phyloP scores from a whole-genome alignment of 2,888 invertebrate genomes.

The Lithophane ornitopus region DNA sequence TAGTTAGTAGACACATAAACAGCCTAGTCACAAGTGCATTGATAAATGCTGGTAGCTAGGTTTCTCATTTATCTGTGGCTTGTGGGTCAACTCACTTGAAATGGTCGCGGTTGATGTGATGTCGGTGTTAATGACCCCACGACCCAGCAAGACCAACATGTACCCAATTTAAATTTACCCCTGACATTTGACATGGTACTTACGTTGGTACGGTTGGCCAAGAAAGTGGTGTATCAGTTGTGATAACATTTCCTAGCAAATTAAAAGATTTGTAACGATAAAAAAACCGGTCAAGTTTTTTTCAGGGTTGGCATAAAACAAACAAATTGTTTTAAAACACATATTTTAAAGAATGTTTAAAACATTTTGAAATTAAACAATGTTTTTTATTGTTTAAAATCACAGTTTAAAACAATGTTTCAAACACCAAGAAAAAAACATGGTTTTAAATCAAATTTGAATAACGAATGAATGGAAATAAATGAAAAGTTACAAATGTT shows the following conservation, averaged over 20 bases:
- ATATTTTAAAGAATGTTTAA: no score
- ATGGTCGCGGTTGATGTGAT: conserved; percentile 67
- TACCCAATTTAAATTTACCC: conserved; percentile 67
- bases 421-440: no score
- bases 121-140: conserved; percentile 69
- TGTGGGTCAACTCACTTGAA: conserved; percentile 59
- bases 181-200: conserved; percentile 62
- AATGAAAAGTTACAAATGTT: no score
- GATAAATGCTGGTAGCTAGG: conserved; percentile 16
- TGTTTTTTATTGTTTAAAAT: no score
- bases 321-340: no score
- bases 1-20: not conserved
- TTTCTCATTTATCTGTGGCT: conserved; percentile 33
- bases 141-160: conserved; percentile 57
- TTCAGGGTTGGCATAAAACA: no score
- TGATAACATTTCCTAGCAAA: not conserved
- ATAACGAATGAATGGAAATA: no score
- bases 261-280: not conserved
- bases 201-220: conserved; percentile 30
- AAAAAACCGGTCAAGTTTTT: no score
- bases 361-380: no score
- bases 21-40: conserved; percentile 13
- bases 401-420: no score
- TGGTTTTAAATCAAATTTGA: no score
- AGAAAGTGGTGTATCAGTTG: not conserved